Evolutionary conservation across 1,140 invertebrate genomes (phyloP), one percentile per base, ranked within the genome.

Genomic region (Tribolium madens): DNA sequence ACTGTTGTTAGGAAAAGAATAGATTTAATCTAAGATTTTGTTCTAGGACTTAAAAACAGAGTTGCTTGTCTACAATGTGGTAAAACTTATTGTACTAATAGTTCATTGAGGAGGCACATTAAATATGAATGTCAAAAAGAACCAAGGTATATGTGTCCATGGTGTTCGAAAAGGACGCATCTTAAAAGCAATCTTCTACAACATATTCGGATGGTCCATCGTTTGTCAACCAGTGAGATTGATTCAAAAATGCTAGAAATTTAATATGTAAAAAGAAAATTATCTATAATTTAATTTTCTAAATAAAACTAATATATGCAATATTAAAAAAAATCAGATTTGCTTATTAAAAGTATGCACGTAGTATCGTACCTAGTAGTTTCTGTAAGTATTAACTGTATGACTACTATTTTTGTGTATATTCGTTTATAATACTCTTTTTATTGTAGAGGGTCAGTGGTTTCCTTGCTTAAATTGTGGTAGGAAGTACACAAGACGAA

Each of bases 101-200:
- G 87, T 76, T 87, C 86, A 3, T 87, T 87, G 76, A 81, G 85
- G 74, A 81, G 87, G 57, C 87, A 88, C 64, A 79, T 87, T 4
- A 87, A 85, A 0, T 87, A 87, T 47, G 87, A 88, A 75, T 88
- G 87, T 81, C 88, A 88, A 46, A 86, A 87, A 36, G 85, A 87
- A 72, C 85, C 87, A 75, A 86, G 85, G 76, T 73, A 73, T 14
- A n/a, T 33, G 26, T 73, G 71, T 33, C 50, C 50, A 14, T 73
- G 50, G 33, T 73, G 71, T 36, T 73, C 50, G 26, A 74, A 79
- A 75, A 42, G 68, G 13, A 60, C 72, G 13, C 72, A 77, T 46
- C 47, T 72, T 12, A 79, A 77, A 75, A 84, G 13, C 82, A 13
- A 75, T 33, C n/a, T 68, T 9, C 9, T 68, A 15, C 53, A 69